Base-by-base conservation (phyloP, 2,797 vertebrate genomes). In the Galaxias olidus region DNA sequence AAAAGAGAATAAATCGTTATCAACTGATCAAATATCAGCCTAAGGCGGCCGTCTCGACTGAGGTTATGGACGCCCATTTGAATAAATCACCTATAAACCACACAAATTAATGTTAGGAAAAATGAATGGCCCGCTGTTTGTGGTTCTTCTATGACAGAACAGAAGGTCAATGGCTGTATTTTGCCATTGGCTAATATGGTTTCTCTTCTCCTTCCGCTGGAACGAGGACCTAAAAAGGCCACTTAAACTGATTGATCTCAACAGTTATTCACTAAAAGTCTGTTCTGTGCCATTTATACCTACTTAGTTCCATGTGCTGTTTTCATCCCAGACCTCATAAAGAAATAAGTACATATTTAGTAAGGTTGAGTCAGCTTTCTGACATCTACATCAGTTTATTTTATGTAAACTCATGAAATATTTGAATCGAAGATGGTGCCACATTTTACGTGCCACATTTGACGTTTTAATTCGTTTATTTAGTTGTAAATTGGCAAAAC, bases 241-340 rank as follows among this genome's bases (percentile, higher is more conserved):
- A 69, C 49, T 57, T 68, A 68, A 77, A 73, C 74, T 67, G 59
- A 74, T 61, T 57, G 58, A 80, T 67, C 68, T 74, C 63, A 72
- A 64, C 47, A 59, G 67, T 17, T 56, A 59, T 59, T 59, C 61
- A 75, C 51, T 46, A 18, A 47, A 40, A 65, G 46, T 63, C 57
- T 75, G 68, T 71, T 70, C 70, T 61, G 59, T 60, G 58, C 69
- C 73, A 67, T 73, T 68, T 78, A 71, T 68, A 73, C 45, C 60
- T 42, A 46, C 47, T n/a, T 73, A 79, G 63, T 78, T 61, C 61
- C 30, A 47, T 12, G 46, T 59, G 70, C 65, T 73, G 59, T 71
- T 71, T 71, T 72, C 51, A 66, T n/a, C 15, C 30, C 30, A 30
- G 30, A 10, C 17, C 59, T 49, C 45, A 18, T 68, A 42, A 65